Evolutionary conservation across 2,888 invertebrate species (phyloP), one percentile per base, ranked within the genome.

Genomic region (Lochmaea crataegi): DNA sequence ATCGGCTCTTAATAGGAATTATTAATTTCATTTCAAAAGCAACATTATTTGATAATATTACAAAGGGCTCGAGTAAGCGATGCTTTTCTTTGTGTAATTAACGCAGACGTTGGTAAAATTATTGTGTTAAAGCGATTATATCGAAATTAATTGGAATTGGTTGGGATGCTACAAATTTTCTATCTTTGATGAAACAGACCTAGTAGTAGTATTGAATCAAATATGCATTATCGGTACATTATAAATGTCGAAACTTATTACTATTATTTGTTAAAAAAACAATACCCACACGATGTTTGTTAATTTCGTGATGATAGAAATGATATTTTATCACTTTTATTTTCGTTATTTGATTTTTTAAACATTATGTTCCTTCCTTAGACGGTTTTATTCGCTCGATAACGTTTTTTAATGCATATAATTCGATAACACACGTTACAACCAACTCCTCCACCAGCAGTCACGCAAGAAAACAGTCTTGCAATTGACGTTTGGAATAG

Each of bases 401-500:
- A 22, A n/a, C n/a, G n/a, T n/a, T n/a, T n/a, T n/a, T n/a, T n/a
- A n/a, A n/a, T n/a, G n/a, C n/a, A 18, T 53, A 53, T 53, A 53
- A 53, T 53, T 16, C 53, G 53, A 14, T 45, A 57, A 12, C 58
- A 58, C 32, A 58, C 56, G 2, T 57, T 18, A 32, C 32, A 57
- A n/a, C 2, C 16, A 38, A 38, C 16, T 45, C 32, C 22, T 42
- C 63, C 9, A 68, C 26, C 32, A 57, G n/a, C 41, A 67, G 58
- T 22, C 57, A 51, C 56, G 66, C 74, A 75, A 76, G 68, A 76
- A 73, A 72, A 69, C 69, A 76, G 72, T 73, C 73, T 78, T 78
- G 77, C 75, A 76, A 78, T 78, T 79, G 79, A 79, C 79, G 77
- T 76, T 68, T 72, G 67, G 72, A 77, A 74, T 78, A 78, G 79